phyloP scores from a whole-genome alignment of 2,113 vertebrate genomes.

The Rhodinocichla rosea region DNA sequence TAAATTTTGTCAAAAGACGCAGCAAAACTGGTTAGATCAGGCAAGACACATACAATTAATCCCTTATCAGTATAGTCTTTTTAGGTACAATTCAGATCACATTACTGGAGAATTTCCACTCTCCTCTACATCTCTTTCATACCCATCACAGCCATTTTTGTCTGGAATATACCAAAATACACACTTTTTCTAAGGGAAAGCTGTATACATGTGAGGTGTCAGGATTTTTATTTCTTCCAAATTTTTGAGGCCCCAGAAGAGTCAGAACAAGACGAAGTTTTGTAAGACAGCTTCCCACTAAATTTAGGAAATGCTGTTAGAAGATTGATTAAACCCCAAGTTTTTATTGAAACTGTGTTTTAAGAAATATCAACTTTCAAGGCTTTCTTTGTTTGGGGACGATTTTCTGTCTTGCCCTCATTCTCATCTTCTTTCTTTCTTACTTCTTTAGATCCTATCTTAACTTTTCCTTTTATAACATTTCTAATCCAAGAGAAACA shows the following conservation, averaged over 20 bases:
- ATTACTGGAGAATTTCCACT: background rate
- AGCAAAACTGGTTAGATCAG: background rate
- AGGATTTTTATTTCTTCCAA: background rate
- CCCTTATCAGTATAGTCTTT: background rate
- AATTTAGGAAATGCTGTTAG: background rate
- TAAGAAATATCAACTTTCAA: background rate
- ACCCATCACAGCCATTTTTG: background rate
- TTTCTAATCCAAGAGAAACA: background rate
- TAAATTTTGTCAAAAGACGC: background rate
- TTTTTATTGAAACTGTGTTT: background rate
- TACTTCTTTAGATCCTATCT: background rate
- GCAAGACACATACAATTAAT: background rate
- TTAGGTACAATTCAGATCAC: background rate
- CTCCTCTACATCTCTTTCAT: background rate
- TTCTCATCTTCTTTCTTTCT: background rate
- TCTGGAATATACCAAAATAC: background rate
- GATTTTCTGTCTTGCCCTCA: background rate
- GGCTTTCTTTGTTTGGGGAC: background rate
- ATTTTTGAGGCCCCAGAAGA: background rate
- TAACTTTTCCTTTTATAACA: background rate
- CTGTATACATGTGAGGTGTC: background rate
- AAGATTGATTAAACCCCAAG: accelerated
- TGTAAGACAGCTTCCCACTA: background rate
- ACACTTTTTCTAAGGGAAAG: background rate
- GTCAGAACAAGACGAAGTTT: background rate